These are phyloP conservation scores for Tanytarsus gracilentus DNA, from an alignment of 2,888 invertebrate genomes.

Conservation along the genomic window DNA sequence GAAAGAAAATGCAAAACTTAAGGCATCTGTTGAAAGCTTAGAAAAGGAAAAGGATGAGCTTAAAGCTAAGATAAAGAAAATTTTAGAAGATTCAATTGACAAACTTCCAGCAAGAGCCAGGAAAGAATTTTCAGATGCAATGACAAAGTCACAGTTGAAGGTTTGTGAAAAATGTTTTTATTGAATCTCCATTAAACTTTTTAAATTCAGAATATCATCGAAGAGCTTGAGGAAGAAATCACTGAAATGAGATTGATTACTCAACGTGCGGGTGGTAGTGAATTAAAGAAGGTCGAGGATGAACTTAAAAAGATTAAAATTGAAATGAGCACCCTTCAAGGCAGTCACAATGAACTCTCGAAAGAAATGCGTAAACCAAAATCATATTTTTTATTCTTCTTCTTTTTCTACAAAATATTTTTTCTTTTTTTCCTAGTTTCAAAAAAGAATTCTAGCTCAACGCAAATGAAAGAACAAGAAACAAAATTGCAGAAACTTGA, in stretches of 20 bases:
- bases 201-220: constrained; percentile 56
- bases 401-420: neutral
- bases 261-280: constrained; percentile 40
- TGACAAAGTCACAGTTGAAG: constrained; percentile 63
- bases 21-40: constrained; percentile 46
- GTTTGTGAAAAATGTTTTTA: neutral
- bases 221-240: constrained; percentile 80
- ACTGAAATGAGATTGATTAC: constrained; percentile 45
- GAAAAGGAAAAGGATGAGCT: constrained; percentile 59
- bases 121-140: constrained; percentile 63
- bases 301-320: constrained; percentile 55
- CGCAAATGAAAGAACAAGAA: constrained; percentile 47
- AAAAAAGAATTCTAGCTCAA: constrained; percentile 32
- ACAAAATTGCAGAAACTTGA: constrained; percentile 58
- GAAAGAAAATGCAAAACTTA: constrained; percentile 49
- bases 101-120: constrained; percentile 60
- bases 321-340: constrained; percentile 57
- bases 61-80: constrained; percentile 53
- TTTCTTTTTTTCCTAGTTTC: constrained; percentile 32
- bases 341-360: constrained; percentile 53
- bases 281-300: constrained; percentile 51
- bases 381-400: neutral
- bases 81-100: constrained; percentile 56
- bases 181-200: neutral
- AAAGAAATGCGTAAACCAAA: constrained; percentile 38